These are phyloP conservation scores for Tupaia tana DNA, from an alignment of 2,113 vertebrate genomes.

Conservation along the genomic window DNA sequence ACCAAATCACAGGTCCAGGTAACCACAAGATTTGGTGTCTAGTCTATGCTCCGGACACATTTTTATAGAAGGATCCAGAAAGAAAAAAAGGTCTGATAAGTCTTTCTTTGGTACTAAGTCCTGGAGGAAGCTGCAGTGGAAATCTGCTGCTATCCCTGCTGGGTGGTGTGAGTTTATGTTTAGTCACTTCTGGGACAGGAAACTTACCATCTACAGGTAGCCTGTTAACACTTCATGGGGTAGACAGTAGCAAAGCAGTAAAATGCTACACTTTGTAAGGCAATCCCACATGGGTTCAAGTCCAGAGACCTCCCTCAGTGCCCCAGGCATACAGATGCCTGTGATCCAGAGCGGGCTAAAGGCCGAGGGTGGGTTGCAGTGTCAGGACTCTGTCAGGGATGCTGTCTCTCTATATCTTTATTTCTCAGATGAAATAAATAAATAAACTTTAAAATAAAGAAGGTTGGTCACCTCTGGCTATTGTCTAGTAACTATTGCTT, in stretches of 20 bases:
- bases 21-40: neutral
- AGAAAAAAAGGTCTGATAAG: neutral
- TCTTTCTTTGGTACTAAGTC: neutral
- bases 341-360: too few species aligned
- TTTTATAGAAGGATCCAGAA: conserved; percentile 16
- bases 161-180: neutral
- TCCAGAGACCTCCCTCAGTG: too few species aligned
- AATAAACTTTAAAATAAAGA: too few species aligned
- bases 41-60: neutral
- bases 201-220: neutral
- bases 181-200: conserved; percentile 21
- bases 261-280: too few species aligned
- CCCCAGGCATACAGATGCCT: too few species aligned
- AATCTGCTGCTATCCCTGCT: neutral
- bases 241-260: too few species aligned
- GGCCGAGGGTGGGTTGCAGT: too few species aligned
- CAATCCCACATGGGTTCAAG: too few species aligned
- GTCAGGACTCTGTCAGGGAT: too few species aligned
- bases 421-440: too few species aligned
- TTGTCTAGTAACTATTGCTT: neutral
- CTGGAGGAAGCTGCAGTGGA: neutral
- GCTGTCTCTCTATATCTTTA: too few species aligned
- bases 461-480: neutral
- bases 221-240: neutral
- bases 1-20: neutral